Evolutionary conservation across 92 coral and sea anemone genomes (phyloP), one percentile per base, ranked within the genome.

Genomic region (Umimayanthus chanpuru): DNA sequence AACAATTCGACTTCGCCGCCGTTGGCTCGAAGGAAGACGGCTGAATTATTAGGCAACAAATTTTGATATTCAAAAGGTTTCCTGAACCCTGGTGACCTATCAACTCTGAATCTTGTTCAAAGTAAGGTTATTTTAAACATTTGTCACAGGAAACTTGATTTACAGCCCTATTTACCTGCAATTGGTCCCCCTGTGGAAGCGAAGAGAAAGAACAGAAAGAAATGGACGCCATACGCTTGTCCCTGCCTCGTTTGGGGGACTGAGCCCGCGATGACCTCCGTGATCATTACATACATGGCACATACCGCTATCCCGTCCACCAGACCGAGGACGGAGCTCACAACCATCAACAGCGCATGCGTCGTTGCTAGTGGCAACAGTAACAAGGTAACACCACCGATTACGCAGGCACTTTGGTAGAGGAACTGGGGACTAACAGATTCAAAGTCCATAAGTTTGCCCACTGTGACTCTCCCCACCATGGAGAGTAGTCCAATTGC

Each of bases 351-450:
- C 9, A n/a, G n/a, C 8, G 74, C 74, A n/a, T 68, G 36, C 74
- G 36, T 68, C 12, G 74, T 68, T 68, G 74, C n/a, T 30, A 68
- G 36, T 68, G 74, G 74, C 32, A 68, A 68, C 74, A 68, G 74
- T 25, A 68, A 68, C 10, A 4, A n/a, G 12, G 36, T 11, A 68
- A 68, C 30, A 36, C 30, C 73, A 68, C 30, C 73, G 4, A 68
- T 68, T 68, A 68, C 73, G 9, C 32, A 9, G 32, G 30, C 30
- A 25, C 11, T 68, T 18, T 23, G 73, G 73, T 68, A 68, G 32
- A n/a, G 12, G 73, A 10, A 68, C 25, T 68, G 30, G 6, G 73
- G 73, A 8, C 25, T 68, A n/a, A 68, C 30, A n/a, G 12, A 23
- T 14, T 10, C 30, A 11, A 68, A n/a, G 30, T 68, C 73, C 73